Evolutionary conservation across 2,888 invertebrate species (phyloP).

Genomic region (Erynnis tages): DNA sequence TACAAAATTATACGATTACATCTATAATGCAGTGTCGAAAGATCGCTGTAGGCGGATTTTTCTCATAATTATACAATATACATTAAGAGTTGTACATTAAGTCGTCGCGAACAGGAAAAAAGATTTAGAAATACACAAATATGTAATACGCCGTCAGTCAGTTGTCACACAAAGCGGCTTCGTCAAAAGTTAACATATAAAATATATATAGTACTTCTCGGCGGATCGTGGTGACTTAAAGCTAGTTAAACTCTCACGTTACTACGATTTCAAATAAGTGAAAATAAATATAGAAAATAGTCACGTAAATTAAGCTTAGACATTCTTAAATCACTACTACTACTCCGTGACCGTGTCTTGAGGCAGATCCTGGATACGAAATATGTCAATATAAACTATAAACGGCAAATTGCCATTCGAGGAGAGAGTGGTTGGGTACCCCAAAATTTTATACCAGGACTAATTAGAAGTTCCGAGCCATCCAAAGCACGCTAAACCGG

Average conservation of each 20-base stretch:
- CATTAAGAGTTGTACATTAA: neutral
- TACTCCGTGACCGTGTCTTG: too few species aligned
- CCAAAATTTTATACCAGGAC: too few species aligned
- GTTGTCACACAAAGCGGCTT: slow-evolving; percentile 22
- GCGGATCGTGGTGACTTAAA: neutral
- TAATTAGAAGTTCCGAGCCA: too few species aligned
- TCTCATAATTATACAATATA: neutral
- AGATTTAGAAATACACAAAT: slow-evolving; percentile 2
- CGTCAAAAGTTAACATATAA: slow-evolving; percentile 18
- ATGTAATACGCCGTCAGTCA: slow-evolving; percentile 13
- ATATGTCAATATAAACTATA: slow-evolving; percentile 14
- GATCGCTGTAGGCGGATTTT: slow-evolving; percentile 6
- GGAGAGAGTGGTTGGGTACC: too few species aligned
- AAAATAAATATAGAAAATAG: too few species aligned
- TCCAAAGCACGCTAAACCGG: too few species aligned
- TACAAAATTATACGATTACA: neutral
- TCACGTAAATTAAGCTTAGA: slow-evolving; percentile 7
- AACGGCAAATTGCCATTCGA: too few species aligned
- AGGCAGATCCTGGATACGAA: too few species aligned
- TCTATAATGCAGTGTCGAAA: neutral
- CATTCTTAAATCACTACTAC: slow-evolving; percentile 7
- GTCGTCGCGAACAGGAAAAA: neutral
- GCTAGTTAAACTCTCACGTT: neutral
- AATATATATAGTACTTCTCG: slow-evolving; percentile 11
- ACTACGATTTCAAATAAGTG: too few species aligned